A percentile compares a stretch with the other conserved stretches of the same genome.
Evolutionary conservation across 2,113 vertebrate genomes (phyloP).

Genomic region (Tachycineta bicolor): DNA sequence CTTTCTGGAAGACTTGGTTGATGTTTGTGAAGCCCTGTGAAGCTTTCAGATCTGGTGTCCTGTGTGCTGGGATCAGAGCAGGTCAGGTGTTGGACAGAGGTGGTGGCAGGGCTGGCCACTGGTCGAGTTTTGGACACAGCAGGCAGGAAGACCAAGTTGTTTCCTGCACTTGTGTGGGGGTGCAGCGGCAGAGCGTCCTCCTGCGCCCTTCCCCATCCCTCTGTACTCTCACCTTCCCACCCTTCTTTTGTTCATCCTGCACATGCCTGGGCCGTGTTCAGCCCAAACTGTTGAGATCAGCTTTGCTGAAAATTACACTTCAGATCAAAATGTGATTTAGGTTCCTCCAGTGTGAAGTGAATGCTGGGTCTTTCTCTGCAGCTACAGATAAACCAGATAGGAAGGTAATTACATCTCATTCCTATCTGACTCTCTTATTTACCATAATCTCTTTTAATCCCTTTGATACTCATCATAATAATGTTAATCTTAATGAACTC

Average conservation of each 20-base stretch:
- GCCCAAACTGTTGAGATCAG: constrained; percentile 59
- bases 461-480: constrained; percentile 76
- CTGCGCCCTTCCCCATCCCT: background rate
- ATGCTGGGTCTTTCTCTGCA: constrained; percentile 31
- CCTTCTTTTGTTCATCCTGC: constrained; percentile 9
- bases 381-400: constrained; percentile 53
- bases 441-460: constrained; percentile 74
- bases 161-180: background rate
- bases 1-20: background rate
- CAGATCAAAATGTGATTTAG: constrained; percentile 24
- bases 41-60: background rate
- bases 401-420: constrained; percentile 40
- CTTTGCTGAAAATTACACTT: constrained; percentile 26
- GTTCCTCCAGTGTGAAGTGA: constrained; percentile 19
- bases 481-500: constrained; percentile 76
- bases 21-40: background rate
- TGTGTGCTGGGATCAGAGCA: background rate
- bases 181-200: background rate
- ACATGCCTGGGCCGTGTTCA: constrained; percentile 33
- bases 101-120: background rate
- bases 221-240: background rate
- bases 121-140: fast-evolving
- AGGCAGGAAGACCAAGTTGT: background rate
- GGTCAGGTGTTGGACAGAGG: background rate
- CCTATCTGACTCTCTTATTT: constrained; percentile 67